Percentiles rank a stretch among this genome's conserved stretches.
Conservation (phyloP, 2,113 vertebrate species). For the Oncorhynchus nerka region DNA sequence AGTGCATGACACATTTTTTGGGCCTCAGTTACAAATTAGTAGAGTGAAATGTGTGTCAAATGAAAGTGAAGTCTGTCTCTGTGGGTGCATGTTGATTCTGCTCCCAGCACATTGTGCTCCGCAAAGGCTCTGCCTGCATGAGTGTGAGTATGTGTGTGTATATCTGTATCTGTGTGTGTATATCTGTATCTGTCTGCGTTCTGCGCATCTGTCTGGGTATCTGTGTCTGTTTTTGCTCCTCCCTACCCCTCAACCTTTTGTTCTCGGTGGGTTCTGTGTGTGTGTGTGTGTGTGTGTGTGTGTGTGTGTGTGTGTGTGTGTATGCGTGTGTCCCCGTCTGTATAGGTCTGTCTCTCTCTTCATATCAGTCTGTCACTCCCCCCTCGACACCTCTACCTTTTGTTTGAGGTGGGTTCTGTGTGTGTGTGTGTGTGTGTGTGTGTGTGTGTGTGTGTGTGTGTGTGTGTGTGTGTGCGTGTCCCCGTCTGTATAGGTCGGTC, state of each 20-base stretch:
- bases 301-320: neutral
- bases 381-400: slow-evolving; percentile 77
- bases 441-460: neutral
- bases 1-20: too few species aligned
- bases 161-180: too few species aligned
- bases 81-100: neutral
- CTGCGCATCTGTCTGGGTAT: slow-evolving; percentile 30
- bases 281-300: neutral
- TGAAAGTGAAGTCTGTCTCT: neutral
- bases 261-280: neutral
- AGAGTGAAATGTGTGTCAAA: too few species aligned
- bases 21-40: too few species aligned
- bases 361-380: neutral
- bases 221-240: neutral
- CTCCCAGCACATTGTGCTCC: too few species aligned
- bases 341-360: neutral
- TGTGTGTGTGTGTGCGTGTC: neutral
- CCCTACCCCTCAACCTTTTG: too few species aligned
- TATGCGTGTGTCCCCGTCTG: neutral
- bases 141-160: neutral
- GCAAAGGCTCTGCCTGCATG: slow-evolving; percentile 18
- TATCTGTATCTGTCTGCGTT: slow-evolving; percentile 32
- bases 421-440: too few species aligned
- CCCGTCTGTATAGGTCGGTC: neutral
- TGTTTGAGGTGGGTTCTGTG: slow-evolving; percentile 90